These are phyloP conservation scores for Trematocara stigmaticum DNA, from an alignment of 2,113 vertebrate species.

Conservation along the genomic window DNA sequence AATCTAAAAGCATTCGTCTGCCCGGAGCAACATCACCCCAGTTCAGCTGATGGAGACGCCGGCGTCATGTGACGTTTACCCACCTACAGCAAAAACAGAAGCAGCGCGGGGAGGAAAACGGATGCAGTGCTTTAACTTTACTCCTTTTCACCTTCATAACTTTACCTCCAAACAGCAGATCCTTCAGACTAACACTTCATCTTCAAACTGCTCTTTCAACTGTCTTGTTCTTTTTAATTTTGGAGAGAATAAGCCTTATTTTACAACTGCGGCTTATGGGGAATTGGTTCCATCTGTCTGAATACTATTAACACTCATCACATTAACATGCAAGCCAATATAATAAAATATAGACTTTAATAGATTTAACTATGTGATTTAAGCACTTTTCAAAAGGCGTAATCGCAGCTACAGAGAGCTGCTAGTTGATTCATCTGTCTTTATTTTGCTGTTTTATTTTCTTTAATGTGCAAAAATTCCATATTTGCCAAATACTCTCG, in stretches of 20 bases:
- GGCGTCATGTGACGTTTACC: not conserved
- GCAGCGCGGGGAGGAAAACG: fast-evolving
- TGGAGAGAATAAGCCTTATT: not conserved
- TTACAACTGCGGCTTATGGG: not conserved
- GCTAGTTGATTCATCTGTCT: not conserved
- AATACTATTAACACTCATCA: not conserved
- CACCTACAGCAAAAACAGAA: not conserved
- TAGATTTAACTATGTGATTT: not conserved
- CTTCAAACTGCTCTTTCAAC: not conserved
- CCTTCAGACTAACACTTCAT: not conserved
- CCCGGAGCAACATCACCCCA: not conserved
- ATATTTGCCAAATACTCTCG: fast-evolving
- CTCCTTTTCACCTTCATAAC: not conserved
- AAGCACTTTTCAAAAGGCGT: fast-evolving
- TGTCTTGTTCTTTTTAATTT: not conserved
- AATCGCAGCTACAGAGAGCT: not conserved
- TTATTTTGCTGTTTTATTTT: not conserved
- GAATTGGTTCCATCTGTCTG: not conserved
- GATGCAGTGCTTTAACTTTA: not conserved
- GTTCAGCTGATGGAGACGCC: not conserved
- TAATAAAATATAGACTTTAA: not conserved
- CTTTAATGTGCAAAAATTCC: not conserved
- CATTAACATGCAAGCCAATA: not conserved
- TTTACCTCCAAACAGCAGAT: not conserved
- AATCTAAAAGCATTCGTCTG: not conserved